A percentile compares a stretch with the other conserved stretches of the same genome.
phyloP scores from a whole-genome alignment of 2,113 vertebrate species.

The Catagonus wagneri region DNA sequence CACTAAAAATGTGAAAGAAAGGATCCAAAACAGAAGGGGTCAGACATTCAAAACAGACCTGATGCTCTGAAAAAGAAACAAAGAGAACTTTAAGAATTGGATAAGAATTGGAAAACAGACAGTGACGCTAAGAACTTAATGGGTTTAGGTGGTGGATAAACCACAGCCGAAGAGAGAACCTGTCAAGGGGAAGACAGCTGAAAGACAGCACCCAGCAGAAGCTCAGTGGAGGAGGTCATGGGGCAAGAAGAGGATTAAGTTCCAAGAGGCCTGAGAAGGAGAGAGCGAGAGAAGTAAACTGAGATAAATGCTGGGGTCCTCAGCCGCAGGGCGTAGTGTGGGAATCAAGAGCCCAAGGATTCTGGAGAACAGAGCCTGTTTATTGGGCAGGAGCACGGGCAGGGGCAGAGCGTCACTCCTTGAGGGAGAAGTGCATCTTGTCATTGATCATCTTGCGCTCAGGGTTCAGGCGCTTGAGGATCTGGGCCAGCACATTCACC shows the following conservation, averaged over 20 bases:
- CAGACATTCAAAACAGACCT: neutral
- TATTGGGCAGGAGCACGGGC: neutral
- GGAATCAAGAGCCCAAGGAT: neutral
- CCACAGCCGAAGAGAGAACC: neutral
- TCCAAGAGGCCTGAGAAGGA: neutral
- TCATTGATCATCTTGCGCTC: constrained; percentile 95
- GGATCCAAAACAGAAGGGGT: neutral
- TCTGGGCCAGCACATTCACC: constrained; percentile 95
- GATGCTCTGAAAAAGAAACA: neutral
- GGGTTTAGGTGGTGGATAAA: neutral
- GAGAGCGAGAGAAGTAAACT: no score
- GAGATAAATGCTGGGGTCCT: neutral
- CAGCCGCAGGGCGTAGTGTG: neutral
- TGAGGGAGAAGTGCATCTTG: constrained; percentile 98
- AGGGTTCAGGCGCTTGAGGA: constrained; percentile 95
- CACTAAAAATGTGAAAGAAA: neutral
- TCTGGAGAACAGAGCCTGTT: neutral
- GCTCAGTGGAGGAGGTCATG: no score
- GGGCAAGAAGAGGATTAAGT: neutral
- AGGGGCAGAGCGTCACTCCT: constrained; percentile 85
- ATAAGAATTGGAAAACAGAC: neutral
- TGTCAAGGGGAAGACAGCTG: neutral
- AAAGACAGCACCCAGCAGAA: neutral
- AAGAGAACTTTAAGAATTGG: neutral
- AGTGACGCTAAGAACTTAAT: neutral